A percentile compares a stretch with the other conserved stretches of the same genome.
phyloP scores from a whole-genome alignment of 2,888 invertebrate species.

The Eudasyphora cyanicolor region DNA sequence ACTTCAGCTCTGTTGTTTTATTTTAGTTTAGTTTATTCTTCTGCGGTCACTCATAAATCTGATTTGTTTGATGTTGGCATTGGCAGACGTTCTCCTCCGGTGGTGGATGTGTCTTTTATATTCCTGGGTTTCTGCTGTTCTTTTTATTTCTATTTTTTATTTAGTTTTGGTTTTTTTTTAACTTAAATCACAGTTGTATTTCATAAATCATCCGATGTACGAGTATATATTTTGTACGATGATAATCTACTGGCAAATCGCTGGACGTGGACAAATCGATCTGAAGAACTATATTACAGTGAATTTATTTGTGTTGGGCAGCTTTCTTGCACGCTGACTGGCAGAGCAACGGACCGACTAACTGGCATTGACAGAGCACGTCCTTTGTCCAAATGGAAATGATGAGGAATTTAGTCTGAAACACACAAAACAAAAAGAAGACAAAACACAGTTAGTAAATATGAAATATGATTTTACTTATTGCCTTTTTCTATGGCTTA shows the following conservation, averaged over 20 bases:
- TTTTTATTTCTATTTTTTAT: no score
- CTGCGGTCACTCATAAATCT: background rate
- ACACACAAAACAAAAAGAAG: background rate
- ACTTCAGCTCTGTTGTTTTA: no score
- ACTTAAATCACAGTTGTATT: slow-evolving; percentile 57
- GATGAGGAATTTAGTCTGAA: slow-evolving; percentile 51
- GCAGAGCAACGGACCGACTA: background rate
- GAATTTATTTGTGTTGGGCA: slow-evolving; percentile 1
- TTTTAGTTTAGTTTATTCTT: background rate
- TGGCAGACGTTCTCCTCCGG: slow-evolving; percentile 10
- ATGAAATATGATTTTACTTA: slow-evolving; percentile 26
- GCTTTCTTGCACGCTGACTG: slow-evolving; percentile 3
- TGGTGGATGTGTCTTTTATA: background rate
- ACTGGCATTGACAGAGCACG: background rate
- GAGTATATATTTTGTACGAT: no score
- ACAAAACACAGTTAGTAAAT: background rate
- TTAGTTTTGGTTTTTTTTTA: no score
- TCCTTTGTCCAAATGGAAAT: slow-evolving; percentile 24
- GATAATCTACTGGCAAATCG: background rate
- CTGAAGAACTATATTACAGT: slow-evolving; percentile 3
- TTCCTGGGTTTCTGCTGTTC: slow-evolving; percentile 29
- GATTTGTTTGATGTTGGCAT: background rate
- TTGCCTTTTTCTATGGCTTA: background rate
- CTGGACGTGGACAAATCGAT: background rate
- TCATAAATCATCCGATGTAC: slow-evolving; percentile 26